phyloP scores from a whole-genome alignment of 2,797 vertebrate genomes.

The Gobio occitaniae region DNA sequence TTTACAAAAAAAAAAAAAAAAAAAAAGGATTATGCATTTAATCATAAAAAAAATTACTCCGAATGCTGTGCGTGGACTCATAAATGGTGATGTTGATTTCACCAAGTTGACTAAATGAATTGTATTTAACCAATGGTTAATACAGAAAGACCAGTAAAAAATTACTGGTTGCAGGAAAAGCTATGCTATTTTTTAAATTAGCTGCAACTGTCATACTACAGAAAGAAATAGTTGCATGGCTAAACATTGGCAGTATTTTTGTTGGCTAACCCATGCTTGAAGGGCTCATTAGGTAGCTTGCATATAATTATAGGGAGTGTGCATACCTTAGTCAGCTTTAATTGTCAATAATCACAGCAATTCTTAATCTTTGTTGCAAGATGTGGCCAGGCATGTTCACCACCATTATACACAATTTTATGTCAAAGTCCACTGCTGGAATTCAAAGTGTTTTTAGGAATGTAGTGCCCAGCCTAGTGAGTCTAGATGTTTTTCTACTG shows the following conservation, averaged over 20 bases:
- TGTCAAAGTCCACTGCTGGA: background rate
- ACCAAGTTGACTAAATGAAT: background rate
- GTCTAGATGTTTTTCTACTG: conserved; percentile 6
- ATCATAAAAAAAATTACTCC: background rate
- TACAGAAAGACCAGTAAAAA: background rate
- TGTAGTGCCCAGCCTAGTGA: background rate
- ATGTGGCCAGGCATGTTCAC: conserved; percentile 2
- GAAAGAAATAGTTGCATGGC: background rate
- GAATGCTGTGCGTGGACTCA: background rate
- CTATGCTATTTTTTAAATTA: background rate
- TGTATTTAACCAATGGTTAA: background rate
- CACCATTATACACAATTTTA: background rate
- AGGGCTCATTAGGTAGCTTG: background rate
- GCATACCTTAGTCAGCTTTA: background rate
- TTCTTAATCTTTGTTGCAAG: background rate
- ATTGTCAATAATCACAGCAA: background rate
- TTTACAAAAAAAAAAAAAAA: too few species aligned
- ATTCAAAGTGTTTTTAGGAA: conserved; percentile 20
- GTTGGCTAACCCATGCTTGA: background rate
- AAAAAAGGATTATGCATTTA: too few species aligned
- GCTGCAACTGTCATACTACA: background rate
- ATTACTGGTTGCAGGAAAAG: background rate
- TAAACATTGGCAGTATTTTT: background rate
- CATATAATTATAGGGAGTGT: conserved; percentile 4
- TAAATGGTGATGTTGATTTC: background rate